Evolutionary conservation across 1,140 invertebrate genomes (phyloP).

Genomic region (Potamilus streckersoni): DNA sequence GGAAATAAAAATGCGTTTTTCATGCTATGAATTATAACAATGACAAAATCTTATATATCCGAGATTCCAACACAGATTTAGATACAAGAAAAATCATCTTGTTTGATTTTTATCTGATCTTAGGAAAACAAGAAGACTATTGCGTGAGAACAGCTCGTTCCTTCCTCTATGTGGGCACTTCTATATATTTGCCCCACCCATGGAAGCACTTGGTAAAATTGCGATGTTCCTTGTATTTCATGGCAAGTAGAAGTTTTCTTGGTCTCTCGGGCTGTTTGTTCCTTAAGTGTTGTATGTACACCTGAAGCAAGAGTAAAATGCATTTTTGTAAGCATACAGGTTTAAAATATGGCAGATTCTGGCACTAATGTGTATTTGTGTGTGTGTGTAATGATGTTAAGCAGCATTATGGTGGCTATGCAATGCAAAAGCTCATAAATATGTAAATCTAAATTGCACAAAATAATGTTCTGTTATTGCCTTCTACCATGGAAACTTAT

Average conservation of each 20-base stretch:
- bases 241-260: conserved; percentile 93
- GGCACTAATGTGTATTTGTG: background rate
- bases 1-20: too few species aligned
- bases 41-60: too few species aligned
- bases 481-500: too few species aligned
- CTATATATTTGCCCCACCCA: conserved; percentile 83
- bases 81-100: too few species aligned
- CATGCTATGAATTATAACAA: too few species aligned
- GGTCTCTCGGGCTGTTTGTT: conserved; percentile 93
- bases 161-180: conserved; percentile 26
- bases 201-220: conserved; percentile 99
- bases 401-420: too few species aligned
- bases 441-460: background rate
- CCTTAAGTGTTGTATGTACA: conserved; percentile 97
- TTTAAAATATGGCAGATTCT: background rate
- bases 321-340: background rate
- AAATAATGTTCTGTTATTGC: too few species aligned
- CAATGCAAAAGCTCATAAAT: too few species aligned
- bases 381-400: background rate
- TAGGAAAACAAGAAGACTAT: too few species aligned
- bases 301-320: conserved; percentile 71
- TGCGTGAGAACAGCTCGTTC: too few species aligned
- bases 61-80: too few species aligned
- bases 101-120: too few species aligned
- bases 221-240: conserved; percentile 96